Percentiles rank a stretch among this genome's conserved stretches.
phyloP scores from a whole-genome alignment of 2,888 invertebrate genomes.

The Ornithoptera priamus region DNA sequence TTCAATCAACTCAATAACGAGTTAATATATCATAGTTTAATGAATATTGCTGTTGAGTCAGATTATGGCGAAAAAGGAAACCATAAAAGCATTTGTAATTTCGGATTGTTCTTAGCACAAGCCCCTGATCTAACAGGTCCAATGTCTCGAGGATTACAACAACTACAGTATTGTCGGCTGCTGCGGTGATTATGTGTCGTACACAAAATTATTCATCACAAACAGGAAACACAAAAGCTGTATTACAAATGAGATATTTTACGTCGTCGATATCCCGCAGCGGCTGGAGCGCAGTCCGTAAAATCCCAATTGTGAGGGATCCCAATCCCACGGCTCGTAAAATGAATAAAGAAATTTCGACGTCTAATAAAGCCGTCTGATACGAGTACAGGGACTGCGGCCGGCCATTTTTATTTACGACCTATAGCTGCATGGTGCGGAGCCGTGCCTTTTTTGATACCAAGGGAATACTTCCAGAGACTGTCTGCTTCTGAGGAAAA shows the following conservation, averaged over 20 bases:
- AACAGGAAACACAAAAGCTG: conserved; percentile 26
- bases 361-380: conserved; percentile 25
- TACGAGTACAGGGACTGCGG: conserved; percentile 5
- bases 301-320: conserved; percentile 23
- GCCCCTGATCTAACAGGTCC: too few relatives aligned
- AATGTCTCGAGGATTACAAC: too few relatives aligned
- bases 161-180: too few relatives aligned
- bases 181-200: too few relatives aligned
- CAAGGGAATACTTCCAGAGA: neutral
- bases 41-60: too few relatives aligned
- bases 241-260: conserved; percentile 23
- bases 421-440: neutral
- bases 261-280: conserved; percentile 6
- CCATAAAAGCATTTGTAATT: too few relatives aligned
- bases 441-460: neutral
- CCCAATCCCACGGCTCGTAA: conserved; percentile 19
- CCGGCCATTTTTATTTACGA: conserved; percentile 19
- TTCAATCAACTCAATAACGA: too few relatives aligned
- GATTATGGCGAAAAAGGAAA: too few relatives aligned
- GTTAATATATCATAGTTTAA: too few relatives aligned
- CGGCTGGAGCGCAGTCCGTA: conserved; percentile 15
- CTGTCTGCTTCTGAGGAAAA: too few relatives aligned
- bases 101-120: too few relatives aligned
- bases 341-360: conserved; percentile 22
- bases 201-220: conserved; percentile 18